Evolutionary conservation across 1,140 invertebrate genomes (phyloP).

Genomic region (Leguminivora glycinivorella): DNA sequence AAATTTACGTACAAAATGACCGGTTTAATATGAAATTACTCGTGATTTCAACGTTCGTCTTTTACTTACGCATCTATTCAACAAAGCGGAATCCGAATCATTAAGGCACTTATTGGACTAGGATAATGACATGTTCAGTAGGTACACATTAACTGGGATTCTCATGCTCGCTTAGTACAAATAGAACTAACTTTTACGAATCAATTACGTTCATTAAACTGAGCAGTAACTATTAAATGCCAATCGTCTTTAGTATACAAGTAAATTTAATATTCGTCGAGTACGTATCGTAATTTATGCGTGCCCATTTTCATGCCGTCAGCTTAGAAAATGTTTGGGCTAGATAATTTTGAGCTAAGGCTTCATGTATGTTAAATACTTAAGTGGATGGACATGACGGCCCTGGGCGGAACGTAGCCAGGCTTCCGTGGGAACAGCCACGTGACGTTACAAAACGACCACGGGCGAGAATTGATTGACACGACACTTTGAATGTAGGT

Average conservation of each 20-base stretch:
- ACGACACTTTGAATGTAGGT: constrained; percentile 43
- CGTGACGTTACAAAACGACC: constrained; percentile 73
- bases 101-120: constrained; percentile 11
- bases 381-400: constrained; percentile 75
- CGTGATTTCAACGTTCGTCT: constrained; percentile 48
- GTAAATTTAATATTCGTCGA: constrained; percentile 48
- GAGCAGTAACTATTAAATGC: not conserved
- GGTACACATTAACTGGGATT: not conserved
- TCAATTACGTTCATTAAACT: constrained; percentile 34
- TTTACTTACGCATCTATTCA: constrained; percentile 17
- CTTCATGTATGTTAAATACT: constrained; percentile 74
- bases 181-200: constrained; percentile 31
- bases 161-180: not conserved
- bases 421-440: constrained; percentile 75
- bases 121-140: not conserved
- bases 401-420: constrained; percentile 64
- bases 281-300: constrained; percentile 58
- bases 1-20: constrained; percentile 73
- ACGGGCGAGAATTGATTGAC: constrained; percentile 75
- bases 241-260: constrained; percentile 40
- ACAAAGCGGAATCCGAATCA: constrained; percentile 20
- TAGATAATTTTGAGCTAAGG: constrained; percentile 73
- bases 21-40: constrained; percentile 67
- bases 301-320: constrained; percentile 69
- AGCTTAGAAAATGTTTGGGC: constrained; percentile 65